These are phyloP conservation scores for Hoplodrina ambigua DNA, from an alignment of 2,888 invertebrate genomes.

Conservation along the genomic window DNA sequence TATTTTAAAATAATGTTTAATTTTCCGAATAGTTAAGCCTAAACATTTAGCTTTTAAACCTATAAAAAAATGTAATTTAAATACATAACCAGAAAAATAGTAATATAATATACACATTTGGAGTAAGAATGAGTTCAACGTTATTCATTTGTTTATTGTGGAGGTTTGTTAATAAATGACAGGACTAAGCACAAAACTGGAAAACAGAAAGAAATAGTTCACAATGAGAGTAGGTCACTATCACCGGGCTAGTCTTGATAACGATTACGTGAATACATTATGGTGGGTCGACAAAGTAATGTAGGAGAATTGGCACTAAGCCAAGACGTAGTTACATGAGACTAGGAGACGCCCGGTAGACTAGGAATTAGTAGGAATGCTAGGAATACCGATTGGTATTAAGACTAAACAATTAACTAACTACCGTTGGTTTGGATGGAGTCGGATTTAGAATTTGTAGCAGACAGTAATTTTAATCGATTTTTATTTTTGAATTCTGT, in stretches of 20 bases:
- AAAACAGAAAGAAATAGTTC: constrained; percentile 12
- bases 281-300: constrained; percentile 21
- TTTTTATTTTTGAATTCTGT: not conserved
- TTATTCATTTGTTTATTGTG: no score
- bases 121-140: no score
- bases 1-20: no score
- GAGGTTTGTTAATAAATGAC: no score
- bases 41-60: no score
- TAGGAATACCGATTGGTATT: constrained; percentile 31
- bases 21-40: no score
- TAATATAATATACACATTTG: no score
- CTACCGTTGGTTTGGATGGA: not conserved
- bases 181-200: not conserved
- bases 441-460: constrained; percentile 6
- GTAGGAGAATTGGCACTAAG: constrained; percentile 40
- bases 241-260: constrained; percentile 48
- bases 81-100: no score
- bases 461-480: not conserved
- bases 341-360: constrained; percentile 53
- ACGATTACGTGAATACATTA: constrained; percentile 40
- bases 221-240: constrained; percentile 53
- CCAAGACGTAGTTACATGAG: constrained; percentile 44
- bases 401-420: constrained; percentile 36
- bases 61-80: no score
- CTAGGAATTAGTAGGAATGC: constrained; percentile 36